Conservation (phyloP, 2,113 vertebrate species). For the Odontophorus gujanensis region DNA sequence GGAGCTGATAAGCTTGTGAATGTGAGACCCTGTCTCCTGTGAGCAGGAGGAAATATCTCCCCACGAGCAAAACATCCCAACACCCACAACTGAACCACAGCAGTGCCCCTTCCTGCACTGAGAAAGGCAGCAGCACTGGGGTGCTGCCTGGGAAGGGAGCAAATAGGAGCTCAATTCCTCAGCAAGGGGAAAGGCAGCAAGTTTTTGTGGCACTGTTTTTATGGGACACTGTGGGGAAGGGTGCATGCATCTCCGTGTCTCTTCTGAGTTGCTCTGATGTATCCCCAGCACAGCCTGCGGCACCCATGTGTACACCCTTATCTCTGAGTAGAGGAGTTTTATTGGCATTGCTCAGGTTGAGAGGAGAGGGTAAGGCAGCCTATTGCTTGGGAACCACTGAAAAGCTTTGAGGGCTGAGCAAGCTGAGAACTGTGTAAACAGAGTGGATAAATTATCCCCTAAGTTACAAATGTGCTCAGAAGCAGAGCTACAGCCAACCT, state of each 20-base stretch:
- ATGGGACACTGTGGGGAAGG: neutral
- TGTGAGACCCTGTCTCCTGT: neutral
- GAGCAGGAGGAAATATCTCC: neutral
- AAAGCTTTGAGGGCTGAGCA: neutral
- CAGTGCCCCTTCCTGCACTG: neutral
- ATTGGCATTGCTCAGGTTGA: neutral
- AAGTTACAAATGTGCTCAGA: slow-evolving; percentile 24
- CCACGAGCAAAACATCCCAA: neutral
- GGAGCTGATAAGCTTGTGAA: neutral
- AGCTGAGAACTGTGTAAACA: slow-evolving; percentile 52
- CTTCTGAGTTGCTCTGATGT: neutral
- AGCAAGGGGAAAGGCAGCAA: accelerated
- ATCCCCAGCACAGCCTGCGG: accelerated
- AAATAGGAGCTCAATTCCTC: neutral
- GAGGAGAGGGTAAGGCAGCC: neutral
- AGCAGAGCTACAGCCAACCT: slow-evolving; percentile 45
- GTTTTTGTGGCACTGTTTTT: neutral
- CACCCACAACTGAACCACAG: neutral
- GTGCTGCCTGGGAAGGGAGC: neutral
- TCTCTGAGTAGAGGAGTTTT: neutral
- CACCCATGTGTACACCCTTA: neutral
- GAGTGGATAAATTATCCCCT: slow-evolving; percentile 46
- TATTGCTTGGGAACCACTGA: neutral
- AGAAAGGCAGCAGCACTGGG: neutral
- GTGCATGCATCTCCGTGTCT: neutral